A percentile compares a stretch with the other conserved stretches of the same genome.
phyloP scores from a whole-genome alignment of 2,888 invertebrate species.

The Sepiola atlantica region DNA sequence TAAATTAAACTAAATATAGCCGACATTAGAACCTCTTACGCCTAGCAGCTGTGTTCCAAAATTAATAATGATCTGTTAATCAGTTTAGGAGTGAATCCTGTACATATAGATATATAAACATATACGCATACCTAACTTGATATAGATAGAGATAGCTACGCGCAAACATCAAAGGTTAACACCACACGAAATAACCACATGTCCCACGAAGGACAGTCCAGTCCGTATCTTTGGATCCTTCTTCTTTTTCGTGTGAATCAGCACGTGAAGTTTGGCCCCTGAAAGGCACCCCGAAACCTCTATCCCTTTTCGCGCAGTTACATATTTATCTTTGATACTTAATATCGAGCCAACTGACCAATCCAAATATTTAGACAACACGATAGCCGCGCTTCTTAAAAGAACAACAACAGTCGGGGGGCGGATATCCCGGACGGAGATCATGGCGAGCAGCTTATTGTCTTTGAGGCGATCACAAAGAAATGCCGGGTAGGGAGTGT shows the following conservation, averaged over 20 bases:
- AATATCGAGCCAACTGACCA: neutral
- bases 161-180: neutral
- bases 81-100: too few relatives aligned
- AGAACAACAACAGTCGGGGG: slow-evolving; percentile 23
- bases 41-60: too few relatives aligned
- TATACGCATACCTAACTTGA: neutral
- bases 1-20: too few relatives aligned
- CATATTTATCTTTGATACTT: slow-evolving; percentile 1
- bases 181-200: neutral
- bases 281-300: neutral
- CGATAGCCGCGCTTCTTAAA: neutral
- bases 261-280: too few relatives aligned
- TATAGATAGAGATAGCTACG: neutral
- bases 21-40: too few relatives aligned
- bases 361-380: neutral
- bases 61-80: too few relatives aligned
- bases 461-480: neutral
- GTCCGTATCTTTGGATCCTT: neutral
- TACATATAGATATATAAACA: too few relatives aligned
- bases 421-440: neutral
- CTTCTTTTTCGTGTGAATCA: too few relatives aligned
- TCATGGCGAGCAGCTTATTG: neutral
- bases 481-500: neutral
- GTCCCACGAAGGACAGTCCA: neutral
- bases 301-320: neutral